Evolutionary conservation across 2,888 invertebrate species (phyloP), one percentile per base, ranked within the genome.

Genomic region (Spodoptera littoralis): DNA sequence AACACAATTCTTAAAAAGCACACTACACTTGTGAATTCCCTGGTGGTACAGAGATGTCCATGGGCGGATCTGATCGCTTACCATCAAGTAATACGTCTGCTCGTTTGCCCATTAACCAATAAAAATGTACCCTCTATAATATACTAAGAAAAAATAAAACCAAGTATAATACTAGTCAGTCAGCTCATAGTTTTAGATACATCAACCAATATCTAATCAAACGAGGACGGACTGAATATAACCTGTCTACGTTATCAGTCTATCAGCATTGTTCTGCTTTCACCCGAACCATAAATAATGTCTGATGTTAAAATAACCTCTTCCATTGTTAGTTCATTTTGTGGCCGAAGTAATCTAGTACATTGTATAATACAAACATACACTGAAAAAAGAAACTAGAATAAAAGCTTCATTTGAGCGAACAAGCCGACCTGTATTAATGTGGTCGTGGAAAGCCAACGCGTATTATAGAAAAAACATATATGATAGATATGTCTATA

Each of bases 291-390:
- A 30, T 45, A 12, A 50, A 60, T n/a, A 41, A 47, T 45, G 11
- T 42, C 36, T n/a, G 41, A 49, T 8, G 30, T 12, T 57, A 48
- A 47, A 54, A 70, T 57, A 43, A 47, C 43, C 22, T 75, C 50
- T 69, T 64, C 65, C 47, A 71, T 77, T 80, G 78, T 77, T 73
- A 62, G 60, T 59, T 53, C 60, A 65, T 74, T 62, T 69, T 48
- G 46, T 70, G 48, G 62, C 62, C 71, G 64, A 60, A 74, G 78
- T 80, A 78, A 78, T 80, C 66, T 9, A 72, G 61, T 64, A 48
- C 69, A 52, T 62, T 62, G 62, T 72, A 70, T 70, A 69, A 78
- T 72, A 67, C 60, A 64, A 74, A 65, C 67, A 74, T 65, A 78
- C 60, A 68, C 49, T 54, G 62, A 59, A 58, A 48, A 80, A 63